Percentiles rank a stretch among this genome's conserved stretches.
Conservation (phyloP, 2,888 invertebrate genomes). For the Bellardia bayeri region DNA sequence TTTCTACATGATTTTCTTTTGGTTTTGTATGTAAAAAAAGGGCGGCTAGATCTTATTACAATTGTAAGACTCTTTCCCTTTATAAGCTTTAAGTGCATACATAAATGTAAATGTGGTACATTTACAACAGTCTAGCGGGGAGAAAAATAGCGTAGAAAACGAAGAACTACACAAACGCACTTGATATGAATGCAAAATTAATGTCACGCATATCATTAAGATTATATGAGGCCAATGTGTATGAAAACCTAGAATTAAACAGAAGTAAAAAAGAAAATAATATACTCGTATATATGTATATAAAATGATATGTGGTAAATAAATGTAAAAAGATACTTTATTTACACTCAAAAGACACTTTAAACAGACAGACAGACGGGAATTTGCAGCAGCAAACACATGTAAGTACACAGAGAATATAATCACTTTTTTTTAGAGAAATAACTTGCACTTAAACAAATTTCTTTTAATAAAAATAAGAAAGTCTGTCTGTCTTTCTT, state of each 20-base stretch:
- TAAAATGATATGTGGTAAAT: neutral
- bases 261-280: constrained; percentile 9
- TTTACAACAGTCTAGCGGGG: neutral
- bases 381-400: neutral
- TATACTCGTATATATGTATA: neutral
- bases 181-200: constrained; percentile 71
- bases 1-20: neutral
- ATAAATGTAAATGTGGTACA: constrained; percentile 22
- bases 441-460: no score
- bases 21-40: neutral
- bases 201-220: constrained; percentile 73
- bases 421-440: no score
- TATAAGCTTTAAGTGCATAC: neutral
- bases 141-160: constrained; percentile 3
- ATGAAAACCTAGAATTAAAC: constrained; percentile 6
- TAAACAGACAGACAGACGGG: neutral
- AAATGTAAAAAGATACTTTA: constrained; percentile 1
- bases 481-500: neutral
- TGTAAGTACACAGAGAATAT: neutral
- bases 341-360: no score
- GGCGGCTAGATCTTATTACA: constrained; percentile 56
- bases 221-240: constrained; percentile 61
- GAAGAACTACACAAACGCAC: constrained; percentile 55
- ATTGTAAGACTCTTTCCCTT: constrained; percentile 49
- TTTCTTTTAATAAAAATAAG: no score